Evolutionary conservation across 1,140 invertebrate genomes (phyloP), one percentile per base, ranked within the genome.

Genomic region (Danaus melanippus): DNA sequence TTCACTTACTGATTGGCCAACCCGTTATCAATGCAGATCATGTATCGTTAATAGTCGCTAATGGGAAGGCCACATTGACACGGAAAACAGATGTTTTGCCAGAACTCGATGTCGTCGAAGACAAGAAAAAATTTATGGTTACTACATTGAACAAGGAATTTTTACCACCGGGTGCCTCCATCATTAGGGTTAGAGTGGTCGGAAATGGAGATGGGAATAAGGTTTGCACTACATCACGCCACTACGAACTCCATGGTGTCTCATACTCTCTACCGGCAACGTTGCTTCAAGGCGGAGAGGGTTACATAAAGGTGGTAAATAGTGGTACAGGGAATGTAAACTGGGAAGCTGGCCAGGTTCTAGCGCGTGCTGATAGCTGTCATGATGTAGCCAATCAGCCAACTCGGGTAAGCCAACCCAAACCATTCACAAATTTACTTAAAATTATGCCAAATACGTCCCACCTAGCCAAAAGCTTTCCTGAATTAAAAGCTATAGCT

Each of bases 241-340:
- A 60, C 17, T 60, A 43, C 21, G 53, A 60, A 8, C 21, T 56
- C 10, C 53, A 56, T 3, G 58, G 48, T n/a, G 32, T 60, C 4
- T 44, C 53, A 8, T 60, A 56, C 17, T 56, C 53, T 17, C 15
- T 60, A 10, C 58, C 53, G 8, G 53, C 58, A 8, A 52, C 58
- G 3, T 39, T 60, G 21, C 10, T 60, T 2, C 48, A 42, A 10
- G 58, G 58, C 2, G 12, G 43, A 1, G 45, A 52, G 10, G 58
- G 58, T 10, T 56, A 56, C 12, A 60, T 60, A 1, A 60, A 56
- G 17, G 48, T 56, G 2, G 9, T 59, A 10, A 59, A 59, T 42
- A 55, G 43, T 42, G 51, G 53, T 5, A 46, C 12, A 21, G 12
- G 46, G 7, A 42, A n/a, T 9, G 50, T 51, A 8, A 39, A 46